Evolutionary conservation across 2,888 invertebrate species (phyloP).

Genomic region (Diogma glabrata): DNA sequence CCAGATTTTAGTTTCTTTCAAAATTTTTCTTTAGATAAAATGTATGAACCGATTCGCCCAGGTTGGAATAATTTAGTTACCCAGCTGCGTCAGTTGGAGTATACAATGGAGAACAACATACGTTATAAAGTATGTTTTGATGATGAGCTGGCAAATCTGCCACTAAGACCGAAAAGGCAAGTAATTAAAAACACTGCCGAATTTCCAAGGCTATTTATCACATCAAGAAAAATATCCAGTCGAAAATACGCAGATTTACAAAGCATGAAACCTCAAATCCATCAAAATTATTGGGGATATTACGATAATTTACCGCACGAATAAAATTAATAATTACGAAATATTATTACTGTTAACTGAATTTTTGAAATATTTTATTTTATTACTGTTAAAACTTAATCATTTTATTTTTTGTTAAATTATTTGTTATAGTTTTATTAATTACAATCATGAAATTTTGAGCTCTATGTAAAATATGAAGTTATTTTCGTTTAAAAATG

Average conservation of each 20-base stretch:
- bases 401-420: not conserved
- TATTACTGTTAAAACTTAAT: no score
- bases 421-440: no score
- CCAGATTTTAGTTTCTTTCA: slow-evolving; percentile 1
- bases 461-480: no score
- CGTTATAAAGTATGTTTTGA: not conserved
- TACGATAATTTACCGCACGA: not conserved
- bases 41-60: not conserved
- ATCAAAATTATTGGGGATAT: not conserved
- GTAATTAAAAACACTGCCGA: not conserved
- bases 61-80: slow-evolving; percentile 37
- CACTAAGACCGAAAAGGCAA: not conserved
- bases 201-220: not conserved
- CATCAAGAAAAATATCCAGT: not conserved
- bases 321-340: not conserved
- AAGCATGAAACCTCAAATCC: not conserved
- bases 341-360: no score
- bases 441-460: no score
- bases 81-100: slow-evolving; percentile 20
- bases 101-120: not conserved
- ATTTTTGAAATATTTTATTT: no score
- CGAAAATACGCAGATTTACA: not conserved
- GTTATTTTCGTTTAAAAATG: no score
- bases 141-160: not conserved
- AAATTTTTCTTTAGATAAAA: not conserved